Evolutionary conservation across 2,113 vertebrate genomes (phyloP).

Genomic region (Corythornis cristatus): DNA sequence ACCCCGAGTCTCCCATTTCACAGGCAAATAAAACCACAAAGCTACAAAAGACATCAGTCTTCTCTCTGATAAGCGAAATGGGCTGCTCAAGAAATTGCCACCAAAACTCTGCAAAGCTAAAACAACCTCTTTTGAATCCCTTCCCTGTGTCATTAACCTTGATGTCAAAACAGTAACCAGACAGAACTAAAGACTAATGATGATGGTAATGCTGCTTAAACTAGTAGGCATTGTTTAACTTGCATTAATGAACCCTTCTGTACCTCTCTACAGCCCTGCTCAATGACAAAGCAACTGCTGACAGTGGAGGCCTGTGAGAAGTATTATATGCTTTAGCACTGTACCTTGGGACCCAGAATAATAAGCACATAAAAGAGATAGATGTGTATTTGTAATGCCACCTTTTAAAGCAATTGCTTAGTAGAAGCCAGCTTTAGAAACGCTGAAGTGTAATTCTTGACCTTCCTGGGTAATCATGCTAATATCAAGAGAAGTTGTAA

Average conservation of each 20-base stretch:
- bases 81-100: background rate
- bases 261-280: background rate
- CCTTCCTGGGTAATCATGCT: slow-evolving; percentile 45
- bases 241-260: background rate
- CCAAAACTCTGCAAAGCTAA: background rate
- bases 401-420: slow-evolving; percentile 51
- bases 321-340: background rate
- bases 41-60: background rate
- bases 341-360: slow-evolving; percentile 39
- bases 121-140: background rate
- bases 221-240: background rate
- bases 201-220: background rate
- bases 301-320: background rate
- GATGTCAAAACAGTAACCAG: background rate
- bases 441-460: slow-evolving; percentile 9
- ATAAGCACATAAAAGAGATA: slow-evolving; percentile 67
- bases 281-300: slow-evolving; percentile 57
- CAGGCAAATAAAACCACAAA: slow-evolving; percentile 10
- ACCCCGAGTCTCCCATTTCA: background rate
- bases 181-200: background rate
- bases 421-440: slow-evolving; percentile 21
- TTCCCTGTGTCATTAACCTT: background rate
- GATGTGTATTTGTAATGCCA: slow-evolving; percentile 36
- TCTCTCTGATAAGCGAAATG: background rate
- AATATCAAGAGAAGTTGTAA: slow-evolving; percentile 23